phyloP scores from a whole-genome alignment of 2,797 vertebrate species.

The Smutsia temminckii region DNA sequence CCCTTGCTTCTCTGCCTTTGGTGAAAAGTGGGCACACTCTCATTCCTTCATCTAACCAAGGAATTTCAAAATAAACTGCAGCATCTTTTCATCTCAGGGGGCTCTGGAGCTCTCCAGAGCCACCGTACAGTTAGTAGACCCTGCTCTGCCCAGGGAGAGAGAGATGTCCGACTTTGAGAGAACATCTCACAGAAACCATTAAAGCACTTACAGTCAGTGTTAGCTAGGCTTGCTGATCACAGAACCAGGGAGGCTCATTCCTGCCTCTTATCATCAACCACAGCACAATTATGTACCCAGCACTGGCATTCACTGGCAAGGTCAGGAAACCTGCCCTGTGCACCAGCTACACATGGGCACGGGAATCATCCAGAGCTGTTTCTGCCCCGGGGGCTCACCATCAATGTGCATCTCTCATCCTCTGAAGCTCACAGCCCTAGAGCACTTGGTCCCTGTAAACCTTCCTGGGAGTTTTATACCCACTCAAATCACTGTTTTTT shows the following conservation, averaged over 20 bases:
- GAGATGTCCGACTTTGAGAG: neutral
- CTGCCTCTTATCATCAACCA: neutral
- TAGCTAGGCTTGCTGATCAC: neutral
- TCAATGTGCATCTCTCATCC: neutral
- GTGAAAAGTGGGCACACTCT: neutral
- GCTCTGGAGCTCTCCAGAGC: neutral
- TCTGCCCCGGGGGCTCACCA: neutral
- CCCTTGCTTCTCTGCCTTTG: neutral
- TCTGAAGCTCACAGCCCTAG: neutral
- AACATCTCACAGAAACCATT: neutral
- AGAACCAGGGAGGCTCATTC: neutral
- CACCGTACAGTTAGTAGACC: neutral
- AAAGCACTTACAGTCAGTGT: neutral
- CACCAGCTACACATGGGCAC: fast-evolving
- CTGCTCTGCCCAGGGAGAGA: neutral
- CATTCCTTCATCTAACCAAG: neutral
- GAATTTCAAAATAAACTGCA: constrained; percentile 1
- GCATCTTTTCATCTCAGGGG: neutral
- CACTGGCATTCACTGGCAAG: neutral
- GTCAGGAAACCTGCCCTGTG: neutral
- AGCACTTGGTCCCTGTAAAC: neutral
- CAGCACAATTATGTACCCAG: neutral
- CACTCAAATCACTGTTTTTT: neutral
- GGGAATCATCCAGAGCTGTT: neutral
- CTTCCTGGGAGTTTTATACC: neutral